Evolutionary conservation across 92 coral and sea anemone species (phyloP).

Genomic region (Epizoanthus stellaris): DNA sequence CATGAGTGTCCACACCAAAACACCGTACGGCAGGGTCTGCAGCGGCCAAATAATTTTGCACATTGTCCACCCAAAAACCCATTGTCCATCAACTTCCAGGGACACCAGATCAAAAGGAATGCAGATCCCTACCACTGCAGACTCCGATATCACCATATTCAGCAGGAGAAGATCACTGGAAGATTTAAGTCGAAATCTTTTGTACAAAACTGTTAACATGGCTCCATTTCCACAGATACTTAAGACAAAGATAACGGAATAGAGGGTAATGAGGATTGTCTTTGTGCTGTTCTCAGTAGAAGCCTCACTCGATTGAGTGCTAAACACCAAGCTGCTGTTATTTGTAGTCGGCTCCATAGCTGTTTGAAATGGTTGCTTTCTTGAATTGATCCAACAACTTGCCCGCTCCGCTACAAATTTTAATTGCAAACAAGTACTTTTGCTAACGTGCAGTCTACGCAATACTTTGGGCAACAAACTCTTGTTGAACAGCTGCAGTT

Average conservation of each 20-base stretch:
- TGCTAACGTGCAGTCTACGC: no score
- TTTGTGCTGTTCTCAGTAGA: not conserved
- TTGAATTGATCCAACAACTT: no score
- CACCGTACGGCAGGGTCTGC: constrained; percentile 78
- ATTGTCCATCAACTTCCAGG: constrained; percentile 45
- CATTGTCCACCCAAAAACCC: constrained; percentile 75
- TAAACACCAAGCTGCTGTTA: not conserved
- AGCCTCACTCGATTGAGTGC: not conserved
- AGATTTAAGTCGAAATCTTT: constrained; percentile 62
- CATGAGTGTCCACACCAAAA: constrained; percentile 70
- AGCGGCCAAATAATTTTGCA: constrained; percentile 80
- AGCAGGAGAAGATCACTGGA: constrained; percentile 64
- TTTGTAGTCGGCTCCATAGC: not conserved
- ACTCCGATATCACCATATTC: constrained; percentile 79
- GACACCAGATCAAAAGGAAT: constrained; percentile 74
- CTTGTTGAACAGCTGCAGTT: no score
- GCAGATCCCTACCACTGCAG: constrained; percentile 65
- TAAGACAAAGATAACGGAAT: constrained; percentile 64
- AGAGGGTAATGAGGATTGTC: not conserved
- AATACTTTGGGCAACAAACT: no score
- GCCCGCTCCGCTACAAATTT: no score
- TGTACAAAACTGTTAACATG: constrained; percentile 67
- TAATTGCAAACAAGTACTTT: no score
- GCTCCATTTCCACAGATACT: constrained; percentile 73
- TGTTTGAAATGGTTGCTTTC: not conserved